A percentile compares a stretch with the other conserved stretches of the same genome.
Conservation (phyloP, 2,113 vertebrate species). For the Nettapus auritus region DNA sequence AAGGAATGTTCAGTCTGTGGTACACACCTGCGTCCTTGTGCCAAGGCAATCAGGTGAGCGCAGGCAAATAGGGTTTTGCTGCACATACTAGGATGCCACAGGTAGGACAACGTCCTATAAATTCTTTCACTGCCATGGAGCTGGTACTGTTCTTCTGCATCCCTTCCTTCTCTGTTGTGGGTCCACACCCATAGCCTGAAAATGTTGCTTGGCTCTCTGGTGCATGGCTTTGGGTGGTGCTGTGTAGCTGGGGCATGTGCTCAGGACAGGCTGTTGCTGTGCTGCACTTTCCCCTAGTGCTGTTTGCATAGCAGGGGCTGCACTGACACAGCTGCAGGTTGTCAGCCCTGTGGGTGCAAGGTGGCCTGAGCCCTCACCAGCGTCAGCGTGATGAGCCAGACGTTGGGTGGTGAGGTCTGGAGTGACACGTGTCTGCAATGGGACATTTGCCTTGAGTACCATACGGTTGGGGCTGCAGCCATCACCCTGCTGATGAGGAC, state of each 20-base stretch:
- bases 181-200: rapidly evolving
- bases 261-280: not conserved
- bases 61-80: not conserved
- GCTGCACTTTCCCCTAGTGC: not conserved
- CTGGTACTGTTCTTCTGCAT: not conserved
- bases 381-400: not conserved
- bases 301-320: not conserved
- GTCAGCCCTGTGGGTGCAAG: rapidly evolving
- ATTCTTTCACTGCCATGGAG: rapidly evolving
- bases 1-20: not conserved
- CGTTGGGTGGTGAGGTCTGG: rapidly evolving
- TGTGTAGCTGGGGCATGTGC: not conserved
- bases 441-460: not conserved
- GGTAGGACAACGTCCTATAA: not conserved
- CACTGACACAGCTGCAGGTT: rapidly evolving
- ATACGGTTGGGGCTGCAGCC: rapidly evolving
- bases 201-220: rapidly evolving
- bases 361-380: not conserved
- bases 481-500: not conserved
- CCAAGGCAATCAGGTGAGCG: rapidly evolving
- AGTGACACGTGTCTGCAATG: rapidly evolving
- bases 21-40: rapidly evolving
- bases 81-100: not conserved
- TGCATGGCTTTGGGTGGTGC: rapidly evolving
- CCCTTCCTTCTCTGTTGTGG: not conserved